Percentiles rank a stretch among this genome's conserved stretches.
Conservation (phyloP, 2,113 vertebrate species). For the Ammodytes dubius region DNA sequence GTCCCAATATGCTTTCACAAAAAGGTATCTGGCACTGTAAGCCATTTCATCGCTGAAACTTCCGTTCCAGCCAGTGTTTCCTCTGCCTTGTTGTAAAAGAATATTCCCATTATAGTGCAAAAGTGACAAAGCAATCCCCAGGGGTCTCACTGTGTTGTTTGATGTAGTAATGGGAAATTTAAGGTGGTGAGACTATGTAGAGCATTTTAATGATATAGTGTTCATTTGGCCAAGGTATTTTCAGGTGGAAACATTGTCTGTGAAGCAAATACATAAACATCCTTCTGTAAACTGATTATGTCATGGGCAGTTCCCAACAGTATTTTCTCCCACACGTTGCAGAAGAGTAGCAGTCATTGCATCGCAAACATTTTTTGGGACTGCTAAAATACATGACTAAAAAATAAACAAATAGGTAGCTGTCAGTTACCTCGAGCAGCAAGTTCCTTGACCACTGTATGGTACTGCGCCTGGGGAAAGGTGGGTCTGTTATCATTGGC, state of each 20-base stretch:
- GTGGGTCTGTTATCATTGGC: conserved; percentile 84
- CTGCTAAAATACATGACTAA: neutral
- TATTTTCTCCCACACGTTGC: conserved; percentile 9
- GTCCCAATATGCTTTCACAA: conserved; percentile 56
- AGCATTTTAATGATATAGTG: neutral
- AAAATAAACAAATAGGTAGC: neutral
- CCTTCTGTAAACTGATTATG: neutral
- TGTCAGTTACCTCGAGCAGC: conserved; percentile 64
- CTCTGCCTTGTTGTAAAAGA: conserved; percentile 16
- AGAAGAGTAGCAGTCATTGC: neutral
- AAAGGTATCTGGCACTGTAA: conserved; percentile 35
- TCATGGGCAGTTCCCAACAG: neutral
- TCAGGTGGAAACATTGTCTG: neutral
- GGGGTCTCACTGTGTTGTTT: neutral
- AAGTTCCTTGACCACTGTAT: conserved; percentile 83
- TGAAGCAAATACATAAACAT: conserved; percentile 9
- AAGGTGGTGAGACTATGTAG: neutral
- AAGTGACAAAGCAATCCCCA: conserved; percentile 8
- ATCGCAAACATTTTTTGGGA: neutral
- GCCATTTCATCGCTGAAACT: conserved; percentile 33
- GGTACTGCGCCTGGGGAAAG: conserved; percentile 83
- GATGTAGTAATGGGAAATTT: neutral
- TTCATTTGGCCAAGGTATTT: neutral
- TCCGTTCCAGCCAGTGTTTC: conserved; percentile 7
- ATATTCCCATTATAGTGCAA: conserved; percentile 23